phyloP scores from a whole-genome alignment of 1,140 invertebrate genomes.

The Portunus trituberculatus region DNA sequence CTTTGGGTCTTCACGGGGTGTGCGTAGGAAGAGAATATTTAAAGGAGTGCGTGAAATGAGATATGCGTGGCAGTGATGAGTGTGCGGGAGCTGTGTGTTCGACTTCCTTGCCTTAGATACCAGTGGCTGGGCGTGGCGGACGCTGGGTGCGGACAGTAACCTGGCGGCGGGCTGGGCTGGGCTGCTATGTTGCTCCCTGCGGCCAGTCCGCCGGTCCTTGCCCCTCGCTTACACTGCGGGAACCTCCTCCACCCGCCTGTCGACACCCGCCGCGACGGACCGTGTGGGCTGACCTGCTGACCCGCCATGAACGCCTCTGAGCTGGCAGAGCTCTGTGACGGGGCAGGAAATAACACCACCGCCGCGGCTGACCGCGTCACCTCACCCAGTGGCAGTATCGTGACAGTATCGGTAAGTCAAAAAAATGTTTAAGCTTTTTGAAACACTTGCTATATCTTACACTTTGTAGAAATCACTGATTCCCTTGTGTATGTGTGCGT shows the following conservation, averaged over 20 bases:
- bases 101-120: background rate
- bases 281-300: background rate
- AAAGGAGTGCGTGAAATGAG: background rate
- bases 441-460: background rate
- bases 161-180: background rate
- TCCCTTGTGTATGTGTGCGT: background rate
- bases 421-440: background rate
- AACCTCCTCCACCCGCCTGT: background rate
- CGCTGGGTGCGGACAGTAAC: background rate
- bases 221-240: background rate
- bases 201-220: too few relatives aligned
- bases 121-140: background rate
- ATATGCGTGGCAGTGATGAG: background rate
- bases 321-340: background rate
- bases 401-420: background rate
- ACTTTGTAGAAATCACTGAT: background rate
- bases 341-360: background rate
- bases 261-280: background rate
- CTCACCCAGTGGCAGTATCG: background rate
- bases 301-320: conserved; percentile 40
- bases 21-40: background rate
- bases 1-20: background rate
- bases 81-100: background rate
- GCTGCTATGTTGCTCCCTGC: background rate
- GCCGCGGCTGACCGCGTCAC: background rate